phyloP scores from a whole-genome alignment of 2,888 invertebrate genomes.

The Yponomeuta evonymella region DNA sequence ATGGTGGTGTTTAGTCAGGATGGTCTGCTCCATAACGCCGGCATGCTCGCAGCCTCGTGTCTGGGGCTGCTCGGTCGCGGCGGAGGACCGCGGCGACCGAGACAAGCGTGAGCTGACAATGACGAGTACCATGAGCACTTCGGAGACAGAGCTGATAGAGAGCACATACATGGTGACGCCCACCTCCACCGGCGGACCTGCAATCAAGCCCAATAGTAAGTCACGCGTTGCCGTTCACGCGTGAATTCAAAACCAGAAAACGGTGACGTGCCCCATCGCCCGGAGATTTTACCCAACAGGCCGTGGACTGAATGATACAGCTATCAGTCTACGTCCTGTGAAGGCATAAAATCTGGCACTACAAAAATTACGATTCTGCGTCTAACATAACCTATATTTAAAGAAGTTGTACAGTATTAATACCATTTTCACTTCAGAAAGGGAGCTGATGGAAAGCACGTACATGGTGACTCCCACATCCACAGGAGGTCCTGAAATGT shows the following conservation, averaged over 20 bases:
- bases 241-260: constrained; percentile 58
- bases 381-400: constrained; percentile 35
- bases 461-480: constrained; percentile 91
- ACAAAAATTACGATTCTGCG: constrained; percentile 31
- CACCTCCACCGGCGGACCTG: constrained; percentile 98
- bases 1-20: constrained; percentile 22
- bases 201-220: constrained; percentile 77
- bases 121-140: constrained; percentile 95
- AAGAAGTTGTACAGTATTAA: constrained; percentile 44
- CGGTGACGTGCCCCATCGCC: constrained; percentile 30
- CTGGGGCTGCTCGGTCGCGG: constrained; percentile 74
- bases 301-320: constrained; percentile 27
- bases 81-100: constrained; percentile 57
- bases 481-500: constrained; percentile 84
- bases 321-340: constrained; percentile 33
- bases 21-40: constrained; percentile 29
- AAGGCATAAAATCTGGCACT: constrained; percentile 40
- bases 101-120: constrained; percentile 69
- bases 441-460: constrained; percentile 90
- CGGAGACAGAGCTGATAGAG: constrained; percentile 98
- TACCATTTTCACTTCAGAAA: constrained; percentile 91
- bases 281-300: constrained; percentile 33
- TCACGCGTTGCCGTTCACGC: constrained; percentile 32
- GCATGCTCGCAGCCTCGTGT: constrained; percentile 57
- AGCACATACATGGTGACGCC: constrained; percentile 99